Percentiles rank a stretch among this genome's conserved stretches.
Evolutionary conservation across 2,888 invertebrate genomes (phyloP).

Genomic region (Polylopha cassiicola): DNA sequence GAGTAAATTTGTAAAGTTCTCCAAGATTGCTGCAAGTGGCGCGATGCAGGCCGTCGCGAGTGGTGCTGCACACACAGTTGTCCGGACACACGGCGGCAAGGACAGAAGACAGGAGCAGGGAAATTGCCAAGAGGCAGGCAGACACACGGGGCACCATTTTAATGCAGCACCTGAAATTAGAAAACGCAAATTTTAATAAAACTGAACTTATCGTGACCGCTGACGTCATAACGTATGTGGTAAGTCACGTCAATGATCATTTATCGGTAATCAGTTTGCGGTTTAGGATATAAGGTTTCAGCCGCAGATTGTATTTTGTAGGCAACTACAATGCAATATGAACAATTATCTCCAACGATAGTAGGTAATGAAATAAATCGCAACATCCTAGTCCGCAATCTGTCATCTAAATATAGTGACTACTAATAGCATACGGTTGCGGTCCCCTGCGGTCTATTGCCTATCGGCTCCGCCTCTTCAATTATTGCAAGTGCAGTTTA

Average conservation of each 20-base stretch:
- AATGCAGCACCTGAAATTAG: slow-evolving; percentile 61
- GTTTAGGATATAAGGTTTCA: slow-evolving; percentile 43
- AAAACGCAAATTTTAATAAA: slow-evolving; percentile 24
- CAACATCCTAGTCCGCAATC: slow-evolving; percentile 42
- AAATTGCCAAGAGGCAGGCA: slow-evolving; percentile 49
- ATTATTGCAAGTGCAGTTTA: slow-evolving; percentile 57
- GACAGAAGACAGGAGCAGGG: slow-evolving; percentile 46
- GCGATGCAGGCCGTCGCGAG: slow-evolving; percentile 83
- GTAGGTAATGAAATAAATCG: slow-evolving; percentile 44
- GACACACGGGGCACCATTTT: slow-evolving; percentile 42
- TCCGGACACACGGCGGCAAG: slow-evolving; percentile 69
- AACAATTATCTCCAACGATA: slow-evolving; percentile 13
- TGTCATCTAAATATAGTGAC: slow-evolving; percentile 50
- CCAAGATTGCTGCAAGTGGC: slow-evolving; percentile 82
- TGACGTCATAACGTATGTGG: too few species aligned
- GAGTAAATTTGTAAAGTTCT: slow-evolving; percentile 82
- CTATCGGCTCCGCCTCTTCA: slow-evolving; percentile 44
- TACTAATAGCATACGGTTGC: slow-evolving; percentile 38
- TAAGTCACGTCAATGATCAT: slow-evolving; percentile 33
- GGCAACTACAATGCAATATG: slow-evolving; percentile 5
- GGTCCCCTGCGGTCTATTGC: slow-evolving; percentile 50
- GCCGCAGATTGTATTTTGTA: slow-evolving; percentile 29
- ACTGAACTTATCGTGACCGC: slow-evolving; percentile 27
- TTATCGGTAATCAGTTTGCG: slow-evolving; percentile 39
- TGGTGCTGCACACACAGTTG: slow-evolving; percentile 75